Conservation (phyloP, 2,113 vertebrate species). For the Aphyosemion australe region DNA sequence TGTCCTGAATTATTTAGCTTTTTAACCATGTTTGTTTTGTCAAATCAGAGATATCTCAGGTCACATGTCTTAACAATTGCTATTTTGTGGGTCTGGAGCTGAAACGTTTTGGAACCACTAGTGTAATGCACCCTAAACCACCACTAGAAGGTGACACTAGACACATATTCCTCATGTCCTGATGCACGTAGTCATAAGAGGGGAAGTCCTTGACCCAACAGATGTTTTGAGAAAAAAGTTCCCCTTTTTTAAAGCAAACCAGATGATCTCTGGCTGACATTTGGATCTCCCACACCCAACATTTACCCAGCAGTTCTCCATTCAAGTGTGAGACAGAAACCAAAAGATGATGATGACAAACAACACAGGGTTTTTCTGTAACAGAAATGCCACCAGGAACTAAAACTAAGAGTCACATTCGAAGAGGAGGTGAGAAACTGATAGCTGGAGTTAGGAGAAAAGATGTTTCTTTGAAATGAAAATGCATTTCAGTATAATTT, state of each 20-base stretch:
- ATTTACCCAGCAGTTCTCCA: constrained; percentile 16
- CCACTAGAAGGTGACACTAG: constrained; percentile 43
- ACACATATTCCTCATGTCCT: background rate
- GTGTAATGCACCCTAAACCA: background rate
- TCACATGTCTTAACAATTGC: no score
- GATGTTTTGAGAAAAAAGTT: background rate
- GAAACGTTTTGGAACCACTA: no score
- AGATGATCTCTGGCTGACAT: constrained; percentile 12
- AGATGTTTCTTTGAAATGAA: constrained; percentile 35
- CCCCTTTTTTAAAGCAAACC: background rate
- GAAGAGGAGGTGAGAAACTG: constrained; percentile 28
- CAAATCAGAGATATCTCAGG: no score
- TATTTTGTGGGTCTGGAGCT: background rate
- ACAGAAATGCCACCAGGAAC: constrained; percentile 24
- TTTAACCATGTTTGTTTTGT: no score
- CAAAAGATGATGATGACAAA: background rate
- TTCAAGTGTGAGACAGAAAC: constrained; percentile 17
- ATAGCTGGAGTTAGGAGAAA: background rate
- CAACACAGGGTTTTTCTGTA: background rate
- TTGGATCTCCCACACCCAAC: background rate
- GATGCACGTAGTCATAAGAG: background rate
- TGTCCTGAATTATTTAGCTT: no score
- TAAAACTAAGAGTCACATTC: constrained; percentile 34
- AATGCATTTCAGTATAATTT: background rate
- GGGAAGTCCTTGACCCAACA: background rate